A percentile compares a stretch with the other conserved stretches of the same genome.
Evolutionary conservation across 23 tunicate genomes (phyloP).

Genomic region (Styela clava): DNA sequence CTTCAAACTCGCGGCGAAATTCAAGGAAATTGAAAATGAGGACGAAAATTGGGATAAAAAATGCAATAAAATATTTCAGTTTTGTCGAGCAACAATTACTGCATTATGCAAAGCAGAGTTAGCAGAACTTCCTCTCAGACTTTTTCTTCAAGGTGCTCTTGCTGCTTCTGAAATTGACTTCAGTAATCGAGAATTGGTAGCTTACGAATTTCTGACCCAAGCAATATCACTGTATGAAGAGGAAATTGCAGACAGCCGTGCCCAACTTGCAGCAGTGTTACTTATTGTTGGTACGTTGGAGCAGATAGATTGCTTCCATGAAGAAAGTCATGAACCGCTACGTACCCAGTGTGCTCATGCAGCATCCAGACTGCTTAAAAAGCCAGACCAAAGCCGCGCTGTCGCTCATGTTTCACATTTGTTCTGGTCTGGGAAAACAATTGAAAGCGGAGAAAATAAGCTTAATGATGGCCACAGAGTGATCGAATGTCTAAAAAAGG

Average conservation of each 20-base stretch:
- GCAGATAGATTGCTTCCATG: conserved; percentile 64
- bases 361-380: conserved; percentile 83
- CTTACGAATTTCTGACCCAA: conserved; percentile 88
- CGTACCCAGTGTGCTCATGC: conserved; percentile 98
- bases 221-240: conserved; percentile 94
- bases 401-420: conserved; percentile 81
- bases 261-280: conserved; percentile 81
- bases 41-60: conserved; percentile 83
- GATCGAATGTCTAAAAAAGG: conserved; percentile 82
- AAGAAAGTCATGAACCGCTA: conserved; percentile 90
- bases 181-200: conserved; percentile 76
- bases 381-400: conserved; percentile 92
- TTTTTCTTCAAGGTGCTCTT: conserved; percentile 83
- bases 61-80: conserved; percentile 73
- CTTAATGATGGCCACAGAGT: conserved; percentile 75
- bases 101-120: conserved; percentile 61
- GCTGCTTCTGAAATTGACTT: conserved; percentile 68
- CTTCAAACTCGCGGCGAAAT: conserved; percentile 46
- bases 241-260: conserved; percentile 90
- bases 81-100: conserved; percentile 61
- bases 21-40: conserved; percentile 50
- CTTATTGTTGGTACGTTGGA: conserved; percentile 67
- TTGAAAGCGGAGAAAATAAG: conserved; percentile 34
- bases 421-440: conserved; percentile 84
- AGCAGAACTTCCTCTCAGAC: conserved; percentile 73